phyloP scores from a whole-genome alignment of 37 sponge, comb jelly and placozoan genomes.

The Bolinopsis microptera region DNA sequence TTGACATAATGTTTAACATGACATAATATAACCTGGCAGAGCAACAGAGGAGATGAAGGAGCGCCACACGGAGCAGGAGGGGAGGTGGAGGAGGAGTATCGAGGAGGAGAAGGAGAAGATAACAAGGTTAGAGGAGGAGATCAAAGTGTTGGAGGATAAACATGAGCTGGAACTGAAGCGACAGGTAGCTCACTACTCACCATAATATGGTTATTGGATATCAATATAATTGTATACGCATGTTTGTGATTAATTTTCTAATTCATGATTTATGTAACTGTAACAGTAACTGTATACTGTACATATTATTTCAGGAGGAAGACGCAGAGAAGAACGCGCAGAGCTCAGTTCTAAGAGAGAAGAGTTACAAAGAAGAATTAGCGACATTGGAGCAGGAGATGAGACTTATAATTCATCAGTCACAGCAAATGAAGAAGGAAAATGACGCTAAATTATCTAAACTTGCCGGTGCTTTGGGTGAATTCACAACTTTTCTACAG shows the following conservation, averaged over 20 bases:
- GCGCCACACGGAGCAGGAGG: background rate
- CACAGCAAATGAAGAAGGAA: constrained; percentile 23
- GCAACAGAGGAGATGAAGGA: background rate
- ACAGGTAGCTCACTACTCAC: background rate
- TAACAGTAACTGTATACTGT: background rate
- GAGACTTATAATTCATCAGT: constrained; percentile 37
- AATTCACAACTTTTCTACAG: constrained; percentile 28
- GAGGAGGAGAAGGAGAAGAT: background rate
- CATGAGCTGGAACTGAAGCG: background rate
- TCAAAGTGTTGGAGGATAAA: background rate
- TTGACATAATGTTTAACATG: too few relatives aligned
- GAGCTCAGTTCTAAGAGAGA: background rate
- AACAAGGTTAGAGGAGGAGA: background rate
- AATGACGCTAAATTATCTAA: constrained; percentile 46
- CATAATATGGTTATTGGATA: too few relatives aligned
- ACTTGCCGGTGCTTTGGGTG: constrained; percentile 48
- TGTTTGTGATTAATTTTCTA: too few relatives aligned
- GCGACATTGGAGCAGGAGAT: background rate
- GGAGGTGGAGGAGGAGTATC: background rate
- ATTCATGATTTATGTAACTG: too few relatives aligned
- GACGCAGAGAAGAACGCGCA: background rate
- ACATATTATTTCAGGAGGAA: background rate
- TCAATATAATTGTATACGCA: too few relatives aligned
- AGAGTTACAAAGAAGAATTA: background rate
- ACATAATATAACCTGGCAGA: background rate